A percentile compares a stretch with the other conserved stretches of the same genome.
Conservation (phyloP, 2,888 invertebrate species). For the Andrena fulva region DNA sequence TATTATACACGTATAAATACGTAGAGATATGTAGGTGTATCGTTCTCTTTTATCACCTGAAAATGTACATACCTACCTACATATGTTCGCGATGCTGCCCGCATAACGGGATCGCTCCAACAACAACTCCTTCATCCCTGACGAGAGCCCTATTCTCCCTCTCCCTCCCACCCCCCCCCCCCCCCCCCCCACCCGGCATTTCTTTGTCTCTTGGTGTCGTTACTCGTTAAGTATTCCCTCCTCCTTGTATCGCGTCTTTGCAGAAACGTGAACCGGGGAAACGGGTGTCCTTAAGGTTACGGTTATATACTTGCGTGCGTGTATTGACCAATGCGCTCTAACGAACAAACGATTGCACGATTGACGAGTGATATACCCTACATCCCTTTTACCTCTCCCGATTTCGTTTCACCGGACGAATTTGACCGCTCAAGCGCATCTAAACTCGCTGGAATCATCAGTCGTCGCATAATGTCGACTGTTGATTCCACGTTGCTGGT, state of each 20-base stretch:
- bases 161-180: neutral
- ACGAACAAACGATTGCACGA: no score
- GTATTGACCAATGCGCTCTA: neutral
- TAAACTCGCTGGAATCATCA: no score
- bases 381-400: no score
- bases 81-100: conserved; percentile 60
- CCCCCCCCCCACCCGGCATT: conserved; percentile 5
- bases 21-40: no score
- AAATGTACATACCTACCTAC: conserved; percentile 50
- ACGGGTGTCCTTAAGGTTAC: neutral
- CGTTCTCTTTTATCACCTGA: conserved; percentile 65
- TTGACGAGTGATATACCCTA: no score
- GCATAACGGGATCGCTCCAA: conserved; percentile 72
- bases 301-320: neutral
- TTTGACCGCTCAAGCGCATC: no score
- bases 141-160: conserved; percentile 68
- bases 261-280: neutral
- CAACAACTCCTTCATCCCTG: conserved; percentile 65
- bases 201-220: conserved; percentile 60
- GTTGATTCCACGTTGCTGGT: no score
- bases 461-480: no score
- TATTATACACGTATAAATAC: no score
- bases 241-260: conserved; percentile 3
- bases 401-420: no score
- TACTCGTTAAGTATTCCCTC: conserved; percentile 21